Percentiles rank a stretch among this genome's conserved stretches.
phyloP scores from a whole-genome alignment of 2,797 vertebrate species.

The Mormyrops attenuatus region DNA sequence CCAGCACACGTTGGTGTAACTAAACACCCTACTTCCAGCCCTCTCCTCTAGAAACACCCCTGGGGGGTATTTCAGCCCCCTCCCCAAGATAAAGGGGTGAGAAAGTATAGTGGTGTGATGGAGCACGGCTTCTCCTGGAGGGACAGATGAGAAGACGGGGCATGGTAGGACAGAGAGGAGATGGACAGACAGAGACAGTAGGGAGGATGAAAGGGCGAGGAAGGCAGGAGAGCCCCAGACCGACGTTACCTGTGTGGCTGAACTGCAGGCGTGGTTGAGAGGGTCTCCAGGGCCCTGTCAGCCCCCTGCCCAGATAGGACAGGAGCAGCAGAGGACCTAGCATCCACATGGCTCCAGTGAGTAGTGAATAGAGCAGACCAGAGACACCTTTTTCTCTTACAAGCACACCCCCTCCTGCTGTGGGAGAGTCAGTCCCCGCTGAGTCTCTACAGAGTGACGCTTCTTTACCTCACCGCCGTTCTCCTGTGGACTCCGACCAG shows the following conservation, averaged over 20 bases:
- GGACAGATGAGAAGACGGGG: not conserved
- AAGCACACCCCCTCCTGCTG: not conserved
- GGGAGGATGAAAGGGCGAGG: not conserved
- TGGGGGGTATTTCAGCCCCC: not conserved
- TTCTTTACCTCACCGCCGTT: slow-evolving; percentile 12
- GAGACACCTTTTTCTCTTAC: not conserved
- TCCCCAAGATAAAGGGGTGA: not conserved
- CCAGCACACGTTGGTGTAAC: not conserved
- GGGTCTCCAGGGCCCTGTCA: slow-evolving; percentile 59
- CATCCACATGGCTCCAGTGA: slow-evolving; percentile 28
- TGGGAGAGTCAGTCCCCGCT: not conserved
- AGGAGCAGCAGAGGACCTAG: slow-evolving; percentile 43
- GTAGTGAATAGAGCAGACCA: not conserved
- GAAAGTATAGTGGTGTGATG: not conserved
- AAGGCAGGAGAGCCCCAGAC: not conserved
- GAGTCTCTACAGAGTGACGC: not conserved
- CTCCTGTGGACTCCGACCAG: slow-evolving; percentile 15
- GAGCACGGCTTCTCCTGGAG: not conserved
- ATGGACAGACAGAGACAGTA: not conserved
- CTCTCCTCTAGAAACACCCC: not conserved
- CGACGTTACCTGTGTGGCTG: slow-evolving; percentile 41
- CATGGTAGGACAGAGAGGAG: not conserved
- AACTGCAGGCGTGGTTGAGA: slow-evolving; percentile 68
- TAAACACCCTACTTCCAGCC: not conserved
- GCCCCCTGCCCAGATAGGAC: slow-evolving; percentile 42